Evolutionary conservation across 2,888 invertebrate genomes (phyloP).

Genomic region (Tachina fera): DNA sequence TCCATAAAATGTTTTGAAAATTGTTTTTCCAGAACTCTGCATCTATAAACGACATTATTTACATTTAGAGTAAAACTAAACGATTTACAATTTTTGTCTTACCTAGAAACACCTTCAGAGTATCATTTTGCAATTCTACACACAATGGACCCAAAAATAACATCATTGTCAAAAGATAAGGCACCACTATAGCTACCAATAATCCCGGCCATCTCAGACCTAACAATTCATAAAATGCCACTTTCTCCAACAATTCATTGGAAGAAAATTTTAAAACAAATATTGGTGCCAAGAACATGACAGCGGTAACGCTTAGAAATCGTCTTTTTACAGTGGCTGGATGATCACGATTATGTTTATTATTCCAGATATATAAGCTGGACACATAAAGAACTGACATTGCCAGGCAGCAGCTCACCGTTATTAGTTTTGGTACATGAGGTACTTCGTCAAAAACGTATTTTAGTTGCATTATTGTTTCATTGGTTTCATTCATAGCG

Average conservation of each 20-base stretch:
- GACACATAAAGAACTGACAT: conserved; percentile 92
- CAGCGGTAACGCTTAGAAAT: conserved; percentile 92
- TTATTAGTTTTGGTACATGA: conserved; percentile 84
- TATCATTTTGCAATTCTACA: conserved; percentile 88
- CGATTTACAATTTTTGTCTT: conserved; percentile 68
- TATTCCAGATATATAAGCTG: conserved; percentile 94
- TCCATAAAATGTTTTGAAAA: conserved; percentile 90
- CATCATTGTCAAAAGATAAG: conserved; percentile 90
- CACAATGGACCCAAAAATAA: conserved; percentile 93
- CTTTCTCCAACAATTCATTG: conserved; percentile 85
- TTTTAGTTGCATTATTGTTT: conserved; percentile 44
- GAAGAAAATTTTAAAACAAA: conserved; percentile 90
- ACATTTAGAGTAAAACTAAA: neutral
- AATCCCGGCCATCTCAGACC: conserved; percentile 91
- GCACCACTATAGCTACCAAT: conserved; percentile 88
- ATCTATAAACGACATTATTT: conserved; percentile 83
- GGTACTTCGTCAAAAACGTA: conserved; percentile 58
- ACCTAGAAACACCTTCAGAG: conserved; percentile 88
- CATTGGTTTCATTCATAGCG: conserved; percentile 65
- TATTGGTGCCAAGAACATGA: conserved; percentile 91
- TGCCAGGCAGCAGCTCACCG: conserved; percentile 89
- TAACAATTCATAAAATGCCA: conserved; percentile 87
- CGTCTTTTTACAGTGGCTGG: conserved; percentile 93
- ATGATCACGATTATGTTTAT: conserved; percentile 91
- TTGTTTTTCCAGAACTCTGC: conserved; percentile 89